These are phyloP conservation scores for Meloidogyne chitwoodi DNA, from an alignment of 1,140 invertebrate genomes.

Conservation along the genomic window DNA sequence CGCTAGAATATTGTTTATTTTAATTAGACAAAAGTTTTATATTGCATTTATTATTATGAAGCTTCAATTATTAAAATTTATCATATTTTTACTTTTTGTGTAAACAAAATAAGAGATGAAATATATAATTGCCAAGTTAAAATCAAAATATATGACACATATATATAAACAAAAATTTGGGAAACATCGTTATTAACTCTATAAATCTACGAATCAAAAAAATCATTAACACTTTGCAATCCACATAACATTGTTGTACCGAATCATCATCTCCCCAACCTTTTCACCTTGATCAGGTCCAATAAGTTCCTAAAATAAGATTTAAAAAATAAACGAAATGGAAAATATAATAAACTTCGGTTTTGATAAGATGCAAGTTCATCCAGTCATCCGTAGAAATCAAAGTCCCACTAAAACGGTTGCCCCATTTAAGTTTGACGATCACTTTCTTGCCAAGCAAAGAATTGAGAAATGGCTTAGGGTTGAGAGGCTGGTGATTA, in stretches of 20 bases:
- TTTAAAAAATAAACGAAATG: background rate
- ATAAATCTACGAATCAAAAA: too few species aligned
- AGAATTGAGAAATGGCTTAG: background rate
- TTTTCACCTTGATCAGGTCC: background rate
- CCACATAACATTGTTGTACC: background rate
- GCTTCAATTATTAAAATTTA: too few species aligned
- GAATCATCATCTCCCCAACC: background rate
- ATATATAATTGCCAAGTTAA: too few species aligned
- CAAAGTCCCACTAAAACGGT: background rate
- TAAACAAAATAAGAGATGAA: too few species aligned
- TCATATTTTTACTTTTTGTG: too few species aligned
- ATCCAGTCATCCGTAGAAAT: background rate
- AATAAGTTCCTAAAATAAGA: background rate
- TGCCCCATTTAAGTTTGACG: background rate
- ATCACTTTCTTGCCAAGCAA: background rate
- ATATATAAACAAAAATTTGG: background rate
- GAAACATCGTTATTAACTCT: background rate
- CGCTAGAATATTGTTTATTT: too few species aligned
- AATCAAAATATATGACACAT: too few species aligned
- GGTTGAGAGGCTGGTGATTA: background rate
- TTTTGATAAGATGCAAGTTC: background rate
- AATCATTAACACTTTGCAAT: background rate
- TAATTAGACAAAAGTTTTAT: too few species aligned
- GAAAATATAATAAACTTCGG: background rate
- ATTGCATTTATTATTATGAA: too few species aligned